Percentiles rank a stretch among this genome's conserved stretches.
Evolutionary conservation across 2,113 vertebrate genomes (phyloP).

Genomic region (Epinephelus lanceolatus): DNA sequence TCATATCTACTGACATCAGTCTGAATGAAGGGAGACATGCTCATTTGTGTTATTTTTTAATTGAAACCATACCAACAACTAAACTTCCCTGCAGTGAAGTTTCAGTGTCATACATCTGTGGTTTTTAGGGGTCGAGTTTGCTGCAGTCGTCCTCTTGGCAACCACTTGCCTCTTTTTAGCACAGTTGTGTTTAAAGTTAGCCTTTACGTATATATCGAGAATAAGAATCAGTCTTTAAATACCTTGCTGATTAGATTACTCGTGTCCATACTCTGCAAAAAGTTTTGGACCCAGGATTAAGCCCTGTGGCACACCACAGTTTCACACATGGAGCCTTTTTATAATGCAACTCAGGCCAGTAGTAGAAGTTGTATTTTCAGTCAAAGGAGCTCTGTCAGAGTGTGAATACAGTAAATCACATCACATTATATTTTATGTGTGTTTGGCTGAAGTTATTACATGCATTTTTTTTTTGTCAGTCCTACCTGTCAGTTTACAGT

Average conservation of each 20-base stretch:
- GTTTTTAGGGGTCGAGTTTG: slow-evolving; percentile 34
- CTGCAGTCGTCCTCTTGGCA: slow-evolving; percentile 16
- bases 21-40: too few species aligned
- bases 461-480: slow-evolving; percentile 4
- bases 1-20: not conserved
- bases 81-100: not conserved
- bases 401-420: slow-evolving; percentile 29
- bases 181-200: slow-evolving; percentile 37
- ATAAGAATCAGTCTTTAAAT: slow-evolving; percentile 43
- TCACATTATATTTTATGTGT: slow-evolving; percentile 14
- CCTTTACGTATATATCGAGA: slow-evolving; percentile 32
- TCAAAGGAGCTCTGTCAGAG: slow-evolving; percentile 42
- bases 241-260: slow-evolving; percentile 42
- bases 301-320: slow-evolving; percentile 24
- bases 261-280: slow-evolving; percentile 26
- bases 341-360: slow-evolving; percentile 4
- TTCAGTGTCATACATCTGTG: slow-evolving; percentile 20
- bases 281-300: slow-evolving; percentile 25
- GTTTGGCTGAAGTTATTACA: slow-evolving; percentile 32
- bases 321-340: slow-evolving; percentile 47
- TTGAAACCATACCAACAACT: not conserved
- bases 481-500: slow-evolving; percentile 49
- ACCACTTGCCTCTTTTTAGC: slow-evolving; percentile 37
- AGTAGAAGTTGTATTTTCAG: slow-evolving; percentile 1
- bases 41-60: slow-evolving; percentile 13